Conservation (phyloP, 1,140 invertebrate species). For the Ectropis grisescens region DNA sequence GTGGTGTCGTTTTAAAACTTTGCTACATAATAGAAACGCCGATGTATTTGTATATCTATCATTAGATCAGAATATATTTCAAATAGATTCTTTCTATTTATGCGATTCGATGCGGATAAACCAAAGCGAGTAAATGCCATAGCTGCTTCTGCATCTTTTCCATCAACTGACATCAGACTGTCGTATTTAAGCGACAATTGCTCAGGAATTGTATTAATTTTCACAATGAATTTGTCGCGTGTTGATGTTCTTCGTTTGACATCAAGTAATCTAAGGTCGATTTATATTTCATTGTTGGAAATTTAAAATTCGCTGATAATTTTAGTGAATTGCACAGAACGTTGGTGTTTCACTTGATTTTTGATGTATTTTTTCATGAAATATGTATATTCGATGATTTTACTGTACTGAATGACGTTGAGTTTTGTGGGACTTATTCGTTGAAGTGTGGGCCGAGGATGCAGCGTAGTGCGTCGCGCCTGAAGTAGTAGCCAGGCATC, state of each 20-base stretch:
- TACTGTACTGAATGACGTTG: slow-evolving; percentile 59
- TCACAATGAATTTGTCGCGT: slow-evolving; percentile 36
- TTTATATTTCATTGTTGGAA: slow-evolving; percentile 59
- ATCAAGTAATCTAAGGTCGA: too few relatives aligned
- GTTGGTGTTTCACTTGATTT: slow-evolving; percentile 68
- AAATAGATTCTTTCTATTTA: too few relatives aligned
- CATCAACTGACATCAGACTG: background rate
- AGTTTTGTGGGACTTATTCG: slow-evolving; percentile 32
- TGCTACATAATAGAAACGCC: too few relatives aligned
- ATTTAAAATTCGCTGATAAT: slow-evolving; percentile 55
- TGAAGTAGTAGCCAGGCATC: too few relatives aligned
- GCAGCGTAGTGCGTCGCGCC: too few relatives aligned
- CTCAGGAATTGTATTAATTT: slow-evolving; percentile 68
- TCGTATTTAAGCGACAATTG: slow-evolving; percentile 23
- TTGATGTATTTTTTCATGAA: slow-evolving; percentile 64
- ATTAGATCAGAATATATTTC: too few relatives aligned
- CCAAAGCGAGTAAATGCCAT: too few relatives aligned
- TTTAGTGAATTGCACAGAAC: slow-evolving; percentile 65
- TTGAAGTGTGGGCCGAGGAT: too few relatives aligned
- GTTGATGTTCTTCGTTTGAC: too few relatives aligned
- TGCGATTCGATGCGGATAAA: too few relatives aligned
- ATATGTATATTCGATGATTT: slow-evolving; percentile 53
- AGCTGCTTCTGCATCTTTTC: slow-evolving; percentile 33
- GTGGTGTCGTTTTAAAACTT: too few relatives aligned
- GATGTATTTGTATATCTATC: too few relatives aligned